Evolutionary conservation across 2,888 invertebrate genomes (phyloP), one percentile per base, ranked within the genome.

Genomic region (Drosophila longiperda): DNA sequence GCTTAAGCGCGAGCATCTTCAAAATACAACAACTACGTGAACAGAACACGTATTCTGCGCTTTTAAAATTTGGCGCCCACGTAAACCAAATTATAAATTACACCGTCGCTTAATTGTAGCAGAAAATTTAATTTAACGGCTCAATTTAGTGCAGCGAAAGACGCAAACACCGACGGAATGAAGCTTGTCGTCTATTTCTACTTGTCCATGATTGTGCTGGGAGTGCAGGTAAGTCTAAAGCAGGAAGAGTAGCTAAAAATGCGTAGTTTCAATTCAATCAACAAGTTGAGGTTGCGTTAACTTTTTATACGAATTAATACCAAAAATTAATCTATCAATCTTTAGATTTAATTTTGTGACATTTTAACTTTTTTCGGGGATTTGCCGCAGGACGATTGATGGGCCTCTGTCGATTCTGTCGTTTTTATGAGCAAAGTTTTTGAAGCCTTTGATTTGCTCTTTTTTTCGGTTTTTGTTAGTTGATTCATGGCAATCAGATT

Each of bases 111-210:
- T 78, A 85, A 84, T 89, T 84, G 66, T 81, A 81, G 81, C 33
- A n/a, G 49, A 66, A 71, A 69, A 75, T 69, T 42, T 67, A 69
- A 72, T 87, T 89, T 76, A 48, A 71, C 63, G 61, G 62, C 45
- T 26, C 52, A 42, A 34, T 53, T 63, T 74, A 66, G 17, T 48
- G 40, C 69, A 67, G 20, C 40, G 33, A 50, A 23, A 45, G 40
- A 60, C 66, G 38, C 45, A 64, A 67, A 78, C 48, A 40, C 69
- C 77, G 73, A 38, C 82, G 72, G 75, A 66, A 92, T 92, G 92
- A 93, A 92, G 88, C 91, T 92, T 57, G 91, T 88, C 52, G 82
- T 91, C 36, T 90, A 92, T 73, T 80, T 93, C 70, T 92, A 91
- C 58, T 79, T 93, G 76, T 91, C 92, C 65, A 87, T 92, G 85